A percentile compares a stretch with the other conserved stretches of the same genome.
These are phyloP conservation scores for Euura lappo DNA, from an alignment of 1,140 invertebrate genomes.

Conservation along the genomic window DNA sequence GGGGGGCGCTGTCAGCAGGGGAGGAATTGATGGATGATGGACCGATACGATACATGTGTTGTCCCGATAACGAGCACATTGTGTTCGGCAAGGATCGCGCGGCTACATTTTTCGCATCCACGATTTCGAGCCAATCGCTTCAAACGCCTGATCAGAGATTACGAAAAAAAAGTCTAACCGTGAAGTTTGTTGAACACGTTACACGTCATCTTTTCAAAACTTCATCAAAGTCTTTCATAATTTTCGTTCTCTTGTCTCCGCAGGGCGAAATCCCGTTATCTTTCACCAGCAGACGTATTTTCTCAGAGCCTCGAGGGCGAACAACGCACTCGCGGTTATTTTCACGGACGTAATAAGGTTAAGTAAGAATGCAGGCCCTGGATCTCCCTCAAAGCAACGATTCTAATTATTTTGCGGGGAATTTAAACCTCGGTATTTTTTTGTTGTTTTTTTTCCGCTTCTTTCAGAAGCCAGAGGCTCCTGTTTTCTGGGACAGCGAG, in stretches of 20 bases:
- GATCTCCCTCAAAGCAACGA: constrained; percentile 17
- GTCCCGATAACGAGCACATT: constrained; percentile 11
- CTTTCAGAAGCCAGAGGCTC: background rate
- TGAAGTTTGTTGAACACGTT: background rate
- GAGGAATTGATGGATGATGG: constrained; percentile 22
- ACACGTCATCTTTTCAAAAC: background rate
- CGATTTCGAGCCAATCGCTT: background rate
- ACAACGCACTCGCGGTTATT: constrained; percentile 1
- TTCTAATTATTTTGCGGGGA: constrained; percentile 19
- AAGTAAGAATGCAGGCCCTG: background rate
- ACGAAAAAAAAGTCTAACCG: background rate
- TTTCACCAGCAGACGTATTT: background rate
- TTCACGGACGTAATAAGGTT: constrained; percentile 4
- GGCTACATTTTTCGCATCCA: background rate
- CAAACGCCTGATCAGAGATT: background rate
- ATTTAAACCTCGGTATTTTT: constrained; percentile 9
- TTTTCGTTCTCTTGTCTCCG: too few species aligned
- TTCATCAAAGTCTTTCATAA: background rate
- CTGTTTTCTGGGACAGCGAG: too few species aligned
- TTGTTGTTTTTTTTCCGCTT: background rate
- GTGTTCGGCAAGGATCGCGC: background rate
- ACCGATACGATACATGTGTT: constrained; percentile 21
- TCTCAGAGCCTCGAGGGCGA: background rate
- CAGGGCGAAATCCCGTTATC: background rate
- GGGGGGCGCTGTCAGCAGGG: constrained; percentile 18